Percentiles rank a stretch among this genome's conserved stretches.
Conservation (phyloP, 2,113 vertebrate genomes). For the Dendrocopos noguchii region DNA sequence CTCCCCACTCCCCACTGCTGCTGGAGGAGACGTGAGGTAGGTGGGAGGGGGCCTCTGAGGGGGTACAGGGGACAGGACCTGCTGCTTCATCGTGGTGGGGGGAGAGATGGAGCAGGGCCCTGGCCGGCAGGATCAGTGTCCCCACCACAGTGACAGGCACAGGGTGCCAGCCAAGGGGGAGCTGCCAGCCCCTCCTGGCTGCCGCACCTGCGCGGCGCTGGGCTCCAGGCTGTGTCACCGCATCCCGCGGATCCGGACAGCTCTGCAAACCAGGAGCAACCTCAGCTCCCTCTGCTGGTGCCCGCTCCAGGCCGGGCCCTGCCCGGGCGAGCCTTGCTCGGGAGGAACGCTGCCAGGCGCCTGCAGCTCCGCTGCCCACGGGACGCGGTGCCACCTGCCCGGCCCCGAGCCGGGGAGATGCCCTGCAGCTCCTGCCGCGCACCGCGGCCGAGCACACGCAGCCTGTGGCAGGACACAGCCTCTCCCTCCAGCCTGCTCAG, state of each 20-base stretch:
- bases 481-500: rapidly evolving
- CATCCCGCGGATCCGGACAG: neutral
- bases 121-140: neutral
- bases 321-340: neutral
- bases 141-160: rapidly evolving
- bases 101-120: neutral
- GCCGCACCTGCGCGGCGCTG: rapidly evolving
- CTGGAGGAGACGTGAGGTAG: rapidly evolving
- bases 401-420: neutral
- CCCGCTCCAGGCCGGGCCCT: neutral
- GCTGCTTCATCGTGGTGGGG: neutral
- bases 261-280: neutral
- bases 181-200: neutral
- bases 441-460: neutral
- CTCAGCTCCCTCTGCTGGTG: slow-evolving; percentile 67
- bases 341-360: neutral
- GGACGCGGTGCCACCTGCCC: neutral
- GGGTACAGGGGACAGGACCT: neutral
- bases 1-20: neutral
- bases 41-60: rapidly evolving
- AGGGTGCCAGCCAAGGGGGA: neutral
- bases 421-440: neutral
- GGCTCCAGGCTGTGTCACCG: neutral
- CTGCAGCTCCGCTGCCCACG: neutral
- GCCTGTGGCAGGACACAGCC: neutral